Conservation (phyloP, 2,113 vertebrate genomes). For the Bolborhynchus lineola region DNA sequence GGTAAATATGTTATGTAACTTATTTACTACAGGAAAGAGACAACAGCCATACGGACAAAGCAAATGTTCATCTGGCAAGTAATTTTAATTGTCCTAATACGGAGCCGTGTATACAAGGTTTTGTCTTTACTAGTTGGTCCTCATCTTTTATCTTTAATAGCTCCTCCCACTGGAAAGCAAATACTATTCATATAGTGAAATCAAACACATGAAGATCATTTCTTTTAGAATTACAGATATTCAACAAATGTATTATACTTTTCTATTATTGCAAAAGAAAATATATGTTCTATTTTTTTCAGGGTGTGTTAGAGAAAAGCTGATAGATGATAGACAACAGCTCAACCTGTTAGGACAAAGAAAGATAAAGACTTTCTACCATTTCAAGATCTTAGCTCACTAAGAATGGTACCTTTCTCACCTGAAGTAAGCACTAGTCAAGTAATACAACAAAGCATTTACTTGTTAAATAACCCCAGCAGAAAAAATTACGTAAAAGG, state of each 20-base stretch:
- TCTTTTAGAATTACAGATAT: neutral
- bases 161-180: neutral
- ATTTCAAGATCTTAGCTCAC: neutral
- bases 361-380: neutral
- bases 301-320: neutral
- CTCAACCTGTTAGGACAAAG: neutral
- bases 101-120: neutral
- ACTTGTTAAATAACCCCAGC: neutral
- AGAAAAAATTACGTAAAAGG: neutral
- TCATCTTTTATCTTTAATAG: neutral
- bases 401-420: neutral
- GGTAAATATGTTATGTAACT: neutral
- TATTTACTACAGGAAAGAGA: neutral
- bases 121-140: neutral
- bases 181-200: neutral
- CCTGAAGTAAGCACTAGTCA: neutral
- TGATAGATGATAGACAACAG: neutral
- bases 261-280: neutral
- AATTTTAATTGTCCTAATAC: neutral
- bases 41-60: neutral
- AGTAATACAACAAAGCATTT: neutral
- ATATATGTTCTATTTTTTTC: neutral
- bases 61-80: neutral
- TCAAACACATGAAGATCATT: neutral
- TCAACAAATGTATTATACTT: neutral